phyloP scores from a whole-genome alignment of 1,140 invertebrate genomes.

The Plutomurus gul region DNA sequence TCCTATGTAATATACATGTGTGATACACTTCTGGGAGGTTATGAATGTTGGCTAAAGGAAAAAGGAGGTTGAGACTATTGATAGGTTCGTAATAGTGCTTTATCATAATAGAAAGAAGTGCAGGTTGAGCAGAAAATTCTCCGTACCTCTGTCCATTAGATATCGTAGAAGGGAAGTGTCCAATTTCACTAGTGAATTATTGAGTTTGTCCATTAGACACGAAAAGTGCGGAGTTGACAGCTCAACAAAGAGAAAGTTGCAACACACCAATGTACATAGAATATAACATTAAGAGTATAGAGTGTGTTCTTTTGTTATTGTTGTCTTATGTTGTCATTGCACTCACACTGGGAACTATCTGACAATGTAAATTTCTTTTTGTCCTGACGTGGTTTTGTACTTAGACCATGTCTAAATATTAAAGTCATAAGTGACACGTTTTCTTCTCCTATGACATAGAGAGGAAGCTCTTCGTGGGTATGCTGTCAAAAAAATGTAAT shows the following conservation, averaged over 20 bases:
- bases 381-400: too few species aligned
- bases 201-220: background rate
- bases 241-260: background rate
- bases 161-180: background rate
- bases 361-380: too few species aligned
- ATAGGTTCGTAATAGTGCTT: background rate
- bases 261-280: background rate
- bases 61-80: background rate
- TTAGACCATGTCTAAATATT: too few species aligned
- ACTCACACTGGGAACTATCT: too few species aligned
- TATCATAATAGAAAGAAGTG: background rate
- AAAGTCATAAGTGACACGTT: background rate
- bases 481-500: conserved; percentile 95
- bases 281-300: too few species aligned
- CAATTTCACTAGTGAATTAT: background rate
- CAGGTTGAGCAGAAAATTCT: too few species aligned
- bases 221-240: background rate
- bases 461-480: conserved; percentile 97
- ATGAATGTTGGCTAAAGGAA: background rate
- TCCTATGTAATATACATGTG: background rate
- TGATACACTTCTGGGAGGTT: background rate
- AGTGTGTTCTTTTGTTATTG: background rate
- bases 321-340: too few species aligned
- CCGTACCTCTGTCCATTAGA: background rate
- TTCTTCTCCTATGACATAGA: conserved; percentile 67